Percentiles rank a stretch among this genome's conserved stretches.
These are phyloP conservation scores for Emys orbicularis DNA, from an alignment of 2,797 vertebrate species.

Conservation along the genomic window DNA sequence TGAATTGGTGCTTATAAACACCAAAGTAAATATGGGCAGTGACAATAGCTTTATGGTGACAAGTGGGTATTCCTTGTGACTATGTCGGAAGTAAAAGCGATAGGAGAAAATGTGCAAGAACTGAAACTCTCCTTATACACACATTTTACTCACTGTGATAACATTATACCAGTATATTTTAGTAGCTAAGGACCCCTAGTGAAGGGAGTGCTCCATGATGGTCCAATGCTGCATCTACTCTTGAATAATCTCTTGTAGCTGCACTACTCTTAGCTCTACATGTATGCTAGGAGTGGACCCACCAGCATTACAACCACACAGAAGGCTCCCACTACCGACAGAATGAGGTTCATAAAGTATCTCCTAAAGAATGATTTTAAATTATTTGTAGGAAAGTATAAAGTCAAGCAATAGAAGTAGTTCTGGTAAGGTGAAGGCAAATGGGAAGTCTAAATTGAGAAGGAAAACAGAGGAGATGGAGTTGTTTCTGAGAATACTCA, in stretches of 20 bases:
- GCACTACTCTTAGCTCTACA: not conserved
- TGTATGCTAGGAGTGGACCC: not conserved
- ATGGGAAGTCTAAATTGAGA: not conserved
- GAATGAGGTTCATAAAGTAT: not conserved
- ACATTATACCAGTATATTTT: not conserved
- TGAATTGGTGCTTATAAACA: not conserved
- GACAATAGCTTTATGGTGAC: not conserved
- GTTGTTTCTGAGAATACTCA: not conserved
- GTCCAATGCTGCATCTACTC: not conserved
- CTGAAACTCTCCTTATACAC: accelerated
- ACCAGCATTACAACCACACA: not conserved
- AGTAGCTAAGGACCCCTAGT: not conserved
- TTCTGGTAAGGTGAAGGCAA: not conserved
- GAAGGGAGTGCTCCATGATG: not conserved
- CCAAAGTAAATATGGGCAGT: not conserved
- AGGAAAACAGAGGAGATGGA: not conserved
- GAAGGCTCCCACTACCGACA: not conserved
- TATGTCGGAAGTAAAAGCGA: not conserved
- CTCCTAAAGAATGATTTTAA: not conserved
- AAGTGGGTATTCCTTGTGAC: not conserved
- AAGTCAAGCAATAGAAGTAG: not conserved
- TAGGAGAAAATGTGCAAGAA: not conserved
- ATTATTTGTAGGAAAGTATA: not conserved
- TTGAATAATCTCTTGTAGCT: not conserved
- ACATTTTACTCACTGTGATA: not conserved